Evolutionary conservation across 2,888 invertebrate genomes (phyloP).

Genomic region (Entomobrya multifasciata): DNA sequence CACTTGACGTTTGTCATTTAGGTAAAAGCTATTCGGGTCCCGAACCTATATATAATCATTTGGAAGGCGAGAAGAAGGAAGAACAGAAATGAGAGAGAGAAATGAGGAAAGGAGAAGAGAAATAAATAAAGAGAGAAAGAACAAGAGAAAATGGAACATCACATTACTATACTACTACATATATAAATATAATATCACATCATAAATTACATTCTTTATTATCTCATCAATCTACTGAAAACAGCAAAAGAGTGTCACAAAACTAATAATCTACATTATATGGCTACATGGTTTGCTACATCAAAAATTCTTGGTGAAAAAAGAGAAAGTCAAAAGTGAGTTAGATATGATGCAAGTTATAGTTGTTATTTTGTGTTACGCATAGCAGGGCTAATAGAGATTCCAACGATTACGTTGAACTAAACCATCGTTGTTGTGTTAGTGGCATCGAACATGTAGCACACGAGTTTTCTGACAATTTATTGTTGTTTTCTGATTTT

Average conservation of each 20-base stretch:
- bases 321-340: background rate
- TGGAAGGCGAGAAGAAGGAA: conserved; percentile 39
- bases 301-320: background rate
- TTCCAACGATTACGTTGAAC: background rate
- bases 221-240: conserved; percentile 65
- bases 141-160: conserved; percentile 55
- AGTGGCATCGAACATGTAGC: too few relatives aligned
- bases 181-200: conserved; percentile 22
- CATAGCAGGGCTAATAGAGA: background rate
- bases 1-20: conserved; percentile 88
- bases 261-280: conserved; percentile 52
- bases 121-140: conserved; percentile 20
- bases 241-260: conserved; percentile 61
- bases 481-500: too few relatives aligned
- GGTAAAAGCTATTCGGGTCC: conserved; percentile 86
- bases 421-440: too few relatives aligned
- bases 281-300: conserved; percentile 18
- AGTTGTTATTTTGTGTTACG: too few relatives aligned
- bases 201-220: conserved; percentile 64
- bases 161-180: conserved; percentile 17
- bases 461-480: too few relatives aligned
- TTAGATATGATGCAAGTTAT: background rate
- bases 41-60: conserved; percentile 82
- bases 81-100: background rate
- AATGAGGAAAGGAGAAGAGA: background rate